These are phyloP conservation scores for Rhingia campestris DNA, from an alignment of 2,888 invertebrate species.

Conservation along the genomic window DNA sequence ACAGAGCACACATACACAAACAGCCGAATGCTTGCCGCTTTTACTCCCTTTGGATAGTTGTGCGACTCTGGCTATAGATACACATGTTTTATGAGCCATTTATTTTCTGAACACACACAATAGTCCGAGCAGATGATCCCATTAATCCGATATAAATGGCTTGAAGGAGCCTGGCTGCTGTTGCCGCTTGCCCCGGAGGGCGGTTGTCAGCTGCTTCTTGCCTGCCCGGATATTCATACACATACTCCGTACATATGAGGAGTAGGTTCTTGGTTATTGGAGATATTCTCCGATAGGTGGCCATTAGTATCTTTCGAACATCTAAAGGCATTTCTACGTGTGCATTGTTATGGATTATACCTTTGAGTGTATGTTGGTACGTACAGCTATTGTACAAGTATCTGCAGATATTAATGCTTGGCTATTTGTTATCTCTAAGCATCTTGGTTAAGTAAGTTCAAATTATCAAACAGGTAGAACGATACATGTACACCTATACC, in stretches of 20 bases:
- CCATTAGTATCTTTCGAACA: conserved; percentile 61
- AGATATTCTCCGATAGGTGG: conserved; percentile 41
- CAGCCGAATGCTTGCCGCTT: not conserved
- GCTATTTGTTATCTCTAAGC: conserved; percentile 46
- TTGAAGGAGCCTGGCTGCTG: conserved; percentile 37
- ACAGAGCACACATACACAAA: conserved; percentile 23
- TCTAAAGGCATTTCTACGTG: conserved; percentile 50
- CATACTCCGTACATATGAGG: not conserved
- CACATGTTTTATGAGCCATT: conserved; percentile 79
- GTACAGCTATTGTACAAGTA: conserved; percentile 30
- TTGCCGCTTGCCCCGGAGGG: conserved; percentile 39
- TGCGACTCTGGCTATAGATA: conserved; percentile 38
- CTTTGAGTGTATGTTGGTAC: conserved; percentile 2
- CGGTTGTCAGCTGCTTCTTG: conserved; percentile 51
- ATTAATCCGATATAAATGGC: conserved; percentile 69
- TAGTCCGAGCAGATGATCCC: conserved; percentile 72
- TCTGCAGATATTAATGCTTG: conserved; percentile 45
- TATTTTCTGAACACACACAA: conserved; percentile 78
- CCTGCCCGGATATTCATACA: conserved; percentile 18
- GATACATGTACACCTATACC: not conserved
- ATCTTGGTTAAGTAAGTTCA: conserved; percentile 46
- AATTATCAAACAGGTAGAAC: conserved; percentile 32
- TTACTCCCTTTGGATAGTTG: conserved; percentile 12
- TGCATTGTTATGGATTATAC: conserved; percentile 45
- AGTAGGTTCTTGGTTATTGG: conserved; percentile 17